Evolutionary conservation across 2,888 invertebrate genomes (phyloP).

Genomic region (Hipparchia semele): DNA sequence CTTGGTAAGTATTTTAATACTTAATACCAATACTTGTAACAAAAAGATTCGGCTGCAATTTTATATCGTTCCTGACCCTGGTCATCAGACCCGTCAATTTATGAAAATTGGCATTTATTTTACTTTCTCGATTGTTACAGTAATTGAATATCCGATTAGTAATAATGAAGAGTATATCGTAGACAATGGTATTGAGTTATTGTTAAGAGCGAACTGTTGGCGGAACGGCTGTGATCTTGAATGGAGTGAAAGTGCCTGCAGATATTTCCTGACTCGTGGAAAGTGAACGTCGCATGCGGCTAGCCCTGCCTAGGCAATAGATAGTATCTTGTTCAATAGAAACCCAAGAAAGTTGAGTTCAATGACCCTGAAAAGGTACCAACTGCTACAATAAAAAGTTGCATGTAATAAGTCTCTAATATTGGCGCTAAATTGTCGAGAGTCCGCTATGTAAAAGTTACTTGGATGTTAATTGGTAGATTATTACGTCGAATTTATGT

Average conservation of each 20-base stretch:
- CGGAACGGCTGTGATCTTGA: constrained; percentile 75
- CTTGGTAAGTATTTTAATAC: too few relatives aligned
- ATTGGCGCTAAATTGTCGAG: constrained; percentile 20
- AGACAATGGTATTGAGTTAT: constrained; percentile 57
- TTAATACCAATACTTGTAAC: too few relatives aligned
- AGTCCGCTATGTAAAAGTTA: constrained; percentile 7
- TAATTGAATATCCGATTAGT: constrained; percentile 26
- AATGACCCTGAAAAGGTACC: constrained; percentile 36
- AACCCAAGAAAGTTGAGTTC: constrained; percentile 57
- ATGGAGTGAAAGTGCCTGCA: constrained; percentile 78
- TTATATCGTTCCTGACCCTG: neutral
- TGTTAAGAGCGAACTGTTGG: constrained; percentile 56
- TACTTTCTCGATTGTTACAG: constrained; percentile 17
- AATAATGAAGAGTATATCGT: constrained; percentile 35
- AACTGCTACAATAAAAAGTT: constrained; percentile 19
- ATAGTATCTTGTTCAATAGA: constrained; percentile 61
- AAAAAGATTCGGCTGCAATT: neutral
- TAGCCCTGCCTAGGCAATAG: constrained; percentile 52
- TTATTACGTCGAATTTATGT: constrained; percentile 23
- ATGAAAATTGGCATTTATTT: neutral
- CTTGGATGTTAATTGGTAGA: constrained; percentile 10
- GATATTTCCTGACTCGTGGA: constrained; percentile 76
- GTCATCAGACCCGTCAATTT: neutral
- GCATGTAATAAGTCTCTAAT: constrained; percentile 28
- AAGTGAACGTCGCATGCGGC: constrained; percentile 68